Evolutionary conservation across 2,888 invertebrate species (phyloP).

Genomic region (Cotesia congregata): DNA sequence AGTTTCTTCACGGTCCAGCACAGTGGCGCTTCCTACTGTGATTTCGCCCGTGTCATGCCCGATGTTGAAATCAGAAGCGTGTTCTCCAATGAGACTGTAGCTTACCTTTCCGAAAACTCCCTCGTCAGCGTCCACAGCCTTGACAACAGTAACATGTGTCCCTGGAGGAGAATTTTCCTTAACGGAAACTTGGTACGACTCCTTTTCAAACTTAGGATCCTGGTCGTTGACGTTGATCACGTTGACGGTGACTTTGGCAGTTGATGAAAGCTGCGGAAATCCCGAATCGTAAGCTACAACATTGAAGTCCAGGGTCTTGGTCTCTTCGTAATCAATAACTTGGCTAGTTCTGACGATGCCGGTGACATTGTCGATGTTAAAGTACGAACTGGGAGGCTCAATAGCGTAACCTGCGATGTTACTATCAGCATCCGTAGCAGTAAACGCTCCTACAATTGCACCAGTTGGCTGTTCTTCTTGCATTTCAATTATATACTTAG

Average conservation of each 20-base stretch:
- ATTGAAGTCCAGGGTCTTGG: conserved; percentile 82
- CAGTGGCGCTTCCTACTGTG: conserved; percentile 79
- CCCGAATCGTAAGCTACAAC: conserved; percentile 90
- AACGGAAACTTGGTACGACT: conserved; percentile 79
- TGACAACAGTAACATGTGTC: conserved; percentile 80
- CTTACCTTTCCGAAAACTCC: conserved; percentile 82
- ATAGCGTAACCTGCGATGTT: conserved; percentile 84
- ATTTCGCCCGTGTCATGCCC: conserved; percentile 82
- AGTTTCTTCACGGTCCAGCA: conserved; percentile 84
- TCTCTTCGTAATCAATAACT: conserved; percentile 87
- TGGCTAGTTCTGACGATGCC: conserved; percentile 83
- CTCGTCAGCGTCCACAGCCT: conserved; percentile 84
- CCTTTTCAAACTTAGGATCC: conserved; percentile 81
- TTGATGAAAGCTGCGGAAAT: conserved; percentile 84
- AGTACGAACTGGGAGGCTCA: conserved; percentile 81
- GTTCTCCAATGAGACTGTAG: conserved; percentile 84
- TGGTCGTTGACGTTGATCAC: conserved; percentile 91
- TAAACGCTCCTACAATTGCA: conserved; percentile 81
- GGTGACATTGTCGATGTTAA: conserved; percentile 84
- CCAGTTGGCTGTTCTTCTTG: conserved; percentile 88
- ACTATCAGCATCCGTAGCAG: conserved; percentile 86
- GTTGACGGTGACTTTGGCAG: conserved; percentile 83
- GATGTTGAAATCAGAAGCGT: conserved; percentile 81
- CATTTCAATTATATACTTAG: conserved; percentile 77
- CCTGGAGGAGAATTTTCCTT: conserved; percentile 83